Percentiles rank a stretch among this genome's conserved stretches.
phyloP scores from a whole-genome alignment of 2,888 invertebrate genomes.

The Rhamnusium bicolor region DNA sequence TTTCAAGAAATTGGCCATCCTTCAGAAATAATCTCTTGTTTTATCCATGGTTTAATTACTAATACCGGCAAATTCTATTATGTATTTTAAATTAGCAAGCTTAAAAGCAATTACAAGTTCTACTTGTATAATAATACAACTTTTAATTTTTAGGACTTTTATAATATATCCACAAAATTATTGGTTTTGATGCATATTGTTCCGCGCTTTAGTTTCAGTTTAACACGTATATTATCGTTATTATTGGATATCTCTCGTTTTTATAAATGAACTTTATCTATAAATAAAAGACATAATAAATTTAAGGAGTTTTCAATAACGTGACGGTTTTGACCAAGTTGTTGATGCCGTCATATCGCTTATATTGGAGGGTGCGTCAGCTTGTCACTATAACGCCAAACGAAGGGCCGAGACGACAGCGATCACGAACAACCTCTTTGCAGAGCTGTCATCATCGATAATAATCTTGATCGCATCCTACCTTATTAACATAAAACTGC shows the following conservation, averaged over 20 bases:
- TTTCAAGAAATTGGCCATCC: no score
- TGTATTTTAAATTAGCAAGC: no score
- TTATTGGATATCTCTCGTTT: background rate
- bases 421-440: constrained; percentile 53
- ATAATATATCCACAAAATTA: background rate
- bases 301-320: constrained; percentile 56
- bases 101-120: no score
- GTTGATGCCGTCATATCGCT: constrained; percentile 57
- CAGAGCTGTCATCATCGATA: constrained; percentile 58
- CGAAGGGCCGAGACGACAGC: constrained; percentile 43
- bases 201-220: background rate
- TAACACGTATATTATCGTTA: background rate
- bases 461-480: constrained; percentile 57
- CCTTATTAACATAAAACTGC: constrained; percentile 59
- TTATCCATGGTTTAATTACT: no score
- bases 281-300: constrained; percentile 50
- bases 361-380: constrained; percentile 58
- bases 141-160: no score
- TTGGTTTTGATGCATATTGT: background rate
- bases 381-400: constrained; percentile 50
- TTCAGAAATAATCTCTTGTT: no score
- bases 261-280: constrained; percentile 42
- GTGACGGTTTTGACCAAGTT: constrained; percentile 56
- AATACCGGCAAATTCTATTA: no score
- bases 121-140: no score